Evolutionary conservation across 2,888 invertebrate species (phyloP).

Genomic region (Cryptocephalus moraei): DNA sequence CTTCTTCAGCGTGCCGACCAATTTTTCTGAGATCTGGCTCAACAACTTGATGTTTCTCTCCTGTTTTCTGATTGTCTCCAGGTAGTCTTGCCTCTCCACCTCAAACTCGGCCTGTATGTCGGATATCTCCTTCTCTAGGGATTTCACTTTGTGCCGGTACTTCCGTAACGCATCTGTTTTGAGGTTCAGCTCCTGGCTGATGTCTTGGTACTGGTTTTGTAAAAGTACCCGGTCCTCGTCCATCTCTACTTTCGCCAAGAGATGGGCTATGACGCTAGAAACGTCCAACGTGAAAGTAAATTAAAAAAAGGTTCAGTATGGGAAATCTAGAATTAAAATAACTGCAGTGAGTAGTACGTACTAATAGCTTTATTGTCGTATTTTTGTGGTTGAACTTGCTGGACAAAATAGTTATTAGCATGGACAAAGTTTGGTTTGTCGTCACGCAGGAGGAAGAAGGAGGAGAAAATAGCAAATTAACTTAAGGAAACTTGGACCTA

Average conservation of each 20-base stretch:
- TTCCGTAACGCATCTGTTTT: conserved; percentile 58
- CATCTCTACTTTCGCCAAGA: conserved; percentile 49
- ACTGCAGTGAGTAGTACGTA: too few relatives aligned
- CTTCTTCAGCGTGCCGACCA: conserved; percentile 57
- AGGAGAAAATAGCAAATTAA: too few relatives aligned
- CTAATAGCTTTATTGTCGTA: too few relatives aligned
- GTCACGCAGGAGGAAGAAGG: too few relatives aligned
- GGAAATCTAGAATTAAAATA: too few relatives aligned
- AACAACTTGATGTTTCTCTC: conserved; percentile 58
- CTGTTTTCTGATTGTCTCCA: conserved; percentile 69
- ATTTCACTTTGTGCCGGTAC: conserved; percentile 54
- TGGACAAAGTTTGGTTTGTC: too few relatives aligned
- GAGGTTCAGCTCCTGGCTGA: conserved; percentile 64
- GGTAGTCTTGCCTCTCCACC: conserved; percentile 68
- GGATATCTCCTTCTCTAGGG: conserved; percentile 59
- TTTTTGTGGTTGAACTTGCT: too few relatives aligned
- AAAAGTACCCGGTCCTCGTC: conserved; percentile 60
- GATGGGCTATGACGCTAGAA: conserved; percentile 45
- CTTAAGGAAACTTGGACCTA: conserved; percentile 8
- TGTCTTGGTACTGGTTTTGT: conserved; percentile 66
- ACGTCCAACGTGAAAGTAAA: too few relatives aligned
- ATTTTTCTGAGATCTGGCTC: conserved; percentile 53
- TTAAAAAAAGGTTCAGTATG: too few relatives aligned
- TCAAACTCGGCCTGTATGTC: conserved; percentile 78
- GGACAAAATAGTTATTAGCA: too few relatives aligned